Evolutionary conservation across 2,113 vertebrate genomes (phyloP).

Genomic region (Todiramphus chloris): DNA sequence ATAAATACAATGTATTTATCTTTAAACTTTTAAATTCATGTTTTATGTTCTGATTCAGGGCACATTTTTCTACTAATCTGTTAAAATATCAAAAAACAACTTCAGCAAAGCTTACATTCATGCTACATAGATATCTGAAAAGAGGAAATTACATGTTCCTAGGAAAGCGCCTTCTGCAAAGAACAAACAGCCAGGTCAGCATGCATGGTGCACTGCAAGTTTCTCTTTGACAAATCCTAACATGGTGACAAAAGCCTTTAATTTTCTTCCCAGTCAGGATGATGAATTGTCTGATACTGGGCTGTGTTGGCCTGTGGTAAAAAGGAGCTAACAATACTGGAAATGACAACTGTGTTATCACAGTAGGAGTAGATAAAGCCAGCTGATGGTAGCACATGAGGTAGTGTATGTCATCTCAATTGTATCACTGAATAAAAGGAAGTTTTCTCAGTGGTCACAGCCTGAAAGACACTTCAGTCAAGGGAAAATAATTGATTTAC

Average conservation of each 20-base stretch:
- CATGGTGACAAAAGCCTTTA: not conserved
- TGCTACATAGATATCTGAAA: not conserved
- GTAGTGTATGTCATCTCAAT: not conserved
- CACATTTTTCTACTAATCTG: not conserved
- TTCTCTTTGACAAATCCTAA: constrained; percentile 21
- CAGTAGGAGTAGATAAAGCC: not conserved
- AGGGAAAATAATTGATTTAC: constrained; percentile 48
- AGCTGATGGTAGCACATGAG: not conserved
- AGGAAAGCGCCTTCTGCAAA: not conserved
- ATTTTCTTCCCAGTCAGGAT: not conserved
- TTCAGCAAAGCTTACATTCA: not conserved
- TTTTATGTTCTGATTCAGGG: not conserved
- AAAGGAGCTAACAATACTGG: constrained; percentile 6
- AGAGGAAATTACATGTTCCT: not conserved
- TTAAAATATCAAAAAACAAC: not conserved
- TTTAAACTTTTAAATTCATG: not conserved
- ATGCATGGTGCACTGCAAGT: not conserved
- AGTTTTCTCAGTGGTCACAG: constrained; percentile 17
- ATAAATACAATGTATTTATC: not conserved
- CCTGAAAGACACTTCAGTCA: constrained; percentile 27
- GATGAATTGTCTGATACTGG: constrained; percentile 1
- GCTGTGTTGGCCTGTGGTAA: not conserved
- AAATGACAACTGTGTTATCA: constrained; percentile 37
- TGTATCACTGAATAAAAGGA: not conserved
- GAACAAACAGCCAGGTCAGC: not conserved